A percentile compares a stretch with the other conserved stretches of the same genome.
These are phyloP conservation scores for Dryas iulia DNA, from an alignment of 1,140 invertebrate genomes.

Conservation along the genomic window DNA sequence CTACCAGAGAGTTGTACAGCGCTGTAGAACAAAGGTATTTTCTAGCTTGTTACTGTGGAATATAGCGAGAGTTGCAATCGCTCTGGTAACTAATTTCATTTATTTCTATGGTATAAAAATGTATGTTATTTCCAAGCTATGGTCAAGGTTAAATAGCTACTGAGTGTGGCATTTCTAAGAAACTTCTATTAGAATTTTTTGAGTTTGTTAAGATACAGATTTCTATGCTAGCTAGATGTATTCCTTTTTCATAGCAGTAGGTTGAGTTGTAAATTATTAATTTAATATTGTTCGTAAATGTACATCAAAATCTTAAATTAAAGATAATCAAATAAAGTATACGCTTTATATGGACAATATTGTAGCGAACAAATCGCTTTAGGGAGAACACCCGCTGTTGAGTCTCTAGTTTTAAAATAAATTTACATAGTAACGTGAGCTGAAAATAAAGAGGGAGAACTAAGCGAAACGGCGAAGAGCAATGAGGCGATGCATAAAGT, in stretches of 20 bases:
- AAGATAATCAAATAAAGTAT: neutral
- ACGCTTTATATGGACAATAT: constrained; percentile 18
- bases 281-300: too few species aligned
- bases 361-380: constrained; percentile 35
- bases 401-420: constrained; percentile 68
- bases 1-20: constrained; percentile 64
- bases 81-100: constrained; percentile 70
- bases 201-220: too few species aligned
- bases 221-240: too few species aligned
- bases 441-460: constrained; percentile 71
- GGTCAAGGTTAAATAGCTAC: neutral
- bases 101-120: constrained; percentile 64
- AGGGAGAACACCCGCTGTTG: constrained; percentile 41
- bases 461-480: constrained; percentile 72
- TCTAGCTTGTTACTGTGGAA: constrained; percentile 58
- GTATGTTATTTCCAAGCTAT: constrained; percentile 27
- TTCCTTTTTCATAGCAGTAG: too few species aligned
- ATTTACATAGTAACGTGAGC: constrained; percentile 72
- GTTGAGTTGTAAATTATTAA: too few species aligned
- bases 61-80: constrained; percentile 58
- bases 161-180: neutral
- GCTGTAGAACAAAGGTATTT: constrained; percentile 74
- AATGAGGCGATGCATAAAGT: constrained; percentile 75
- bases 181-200: too few species aligned
- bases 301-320: neutral